phyloP scores from a whole-genome alignment of 2,113 vertebrate species.

The Prietella phreatophila region DNA sequence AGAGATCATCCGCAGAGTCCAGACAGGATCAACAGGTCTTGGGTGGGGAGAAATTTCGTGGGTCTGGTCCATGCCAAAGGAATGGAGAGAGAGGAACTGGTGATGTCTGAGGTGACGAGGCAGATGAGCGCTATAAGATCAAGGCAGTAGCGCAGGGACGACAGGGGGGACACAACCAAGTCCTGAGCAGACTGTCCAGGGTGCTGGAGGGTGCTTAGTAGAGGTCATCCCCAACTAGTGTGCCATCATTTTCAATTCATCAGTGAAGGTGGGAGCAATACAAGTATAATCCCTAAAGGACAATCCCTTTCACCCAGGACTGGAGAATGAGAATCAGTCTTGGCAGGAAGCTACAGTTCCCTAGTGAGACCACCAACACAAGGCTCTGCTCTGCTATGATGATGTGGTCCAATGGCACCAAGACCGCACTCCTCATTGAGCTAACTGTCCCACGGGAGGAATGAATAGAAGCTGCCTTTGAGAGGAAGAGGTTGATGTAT shows the following conservation, averaged over 20 bases:
- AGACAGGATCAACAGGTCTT: too few relatives aligned
- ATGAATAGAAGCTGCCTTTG: too few relatives aligned
- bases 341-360: conserved; percentile 18
- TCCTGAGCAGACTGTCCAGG: background rate
- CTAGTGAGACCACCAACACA: conserved; percentile 9
- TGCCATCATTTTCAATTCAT: background rate
- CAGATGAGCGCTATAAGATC: too few relatives aligned
- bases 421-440: background rate
- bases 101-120: too few relatives aligned
- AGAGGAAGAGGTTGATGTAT: too few relatives aligned
- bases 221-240: background rate
- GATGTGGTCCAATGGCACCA: conserved; percentile 3
- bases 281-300: background rate
- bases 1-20: too few relatives aligned
- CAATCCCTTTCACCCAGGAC: background rate
- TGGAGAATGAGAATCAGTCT: conserved; percentile 21
- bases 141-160: too few relatives aligned
- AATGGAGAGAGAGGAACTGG: too few relatives aligned
- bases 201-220: background rate
- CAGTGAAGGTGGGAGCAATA: background rate
- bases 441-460: too few relatives aligned
- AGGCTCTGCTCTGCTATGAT: conserved; percentile 1
- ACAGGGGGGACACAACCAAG: background rate
- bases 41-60: too few relatives aligned
- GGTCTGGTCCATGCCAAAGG: too few relatives aligned